Base-by-base conservation (phyloP, 1,140 invertebrate species). In the Drosophila erecta region DNA sequence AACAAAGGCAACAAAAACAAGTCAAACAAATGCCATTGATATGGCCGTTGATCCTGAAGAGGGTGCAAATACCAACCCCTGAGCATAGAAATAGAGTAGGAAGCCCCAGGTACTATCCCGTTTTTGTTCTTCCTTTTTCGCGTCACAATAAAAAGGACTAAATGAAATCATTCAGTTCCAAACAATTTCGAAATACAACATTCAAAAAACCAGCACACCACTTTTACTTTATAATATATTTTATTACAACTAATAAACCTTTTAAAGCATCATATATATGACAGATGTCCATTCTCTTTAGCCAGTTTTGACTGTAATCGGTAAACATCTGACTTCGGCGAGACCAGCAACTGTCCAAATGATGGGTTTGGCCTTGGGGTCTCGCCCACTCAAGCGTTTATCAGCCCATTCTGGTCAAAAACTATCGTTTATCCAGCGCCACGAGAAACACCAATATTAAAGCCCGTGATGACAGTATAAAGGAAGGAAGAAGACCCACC, bases 11-110 rank as follows among this genome's bases (percentile, higher is more conserved):
- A 58, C 15, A 46, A 54, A 60, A 85, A 61, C 81, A 84, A 77
- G 67, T 59, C 67, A 81, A 67, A 81, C 79, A 81, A 81, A 77
- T 72, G 67, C 72, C 84, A 87, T 84, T 79, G 83, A 87, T 89
- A 87, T 62, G 50, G 8, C n/a, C 50, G 40, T 56, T 51, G 50
- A 65, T 50, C 70, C 58, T 67, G 74, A 78, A 73, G 79, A 89
- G 84, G 84, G 84, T 87, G 84, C 66, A 56, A 76, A 44, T 10
- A 50, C 43, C 78, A 83, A 81, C 83, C 83, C 79, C 66, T 73
- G 53, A 41, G 43, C 53, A 51, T 46, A 59, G 58, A 75, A 70
- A 17, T 77, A 77, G 58, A 69, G 58, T 57, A 72, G 20, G 5
- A 50, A 44, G 43, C 10, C 46, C 35, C 46, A 67, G 43, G 24